Conservation (phyloP, 2,888 invertebrate genomes). For the Brachyopa scutellaris region DNA sequence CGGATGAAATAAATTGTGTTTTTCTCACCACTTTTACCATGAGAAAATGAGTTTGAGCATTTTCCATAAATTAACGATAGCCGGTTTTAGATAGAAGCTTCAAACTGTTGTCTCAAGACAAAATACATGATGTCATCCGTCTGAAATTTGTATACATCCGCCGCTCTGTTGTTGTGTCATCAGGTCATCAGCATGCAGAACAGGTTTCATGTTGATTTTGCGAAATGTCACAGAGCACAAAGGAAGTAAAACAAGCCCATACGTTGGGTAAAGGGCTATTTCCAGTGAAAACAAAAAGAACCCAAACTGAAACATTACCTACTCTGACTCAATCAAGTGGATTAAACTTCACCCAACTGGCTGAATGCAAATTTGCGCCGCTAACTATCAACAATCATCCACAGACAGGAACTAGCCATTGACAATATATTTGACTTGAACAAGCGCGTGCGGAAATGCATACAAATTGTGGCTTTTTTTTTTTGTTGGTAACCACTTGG, state of each 20-base stretch:
- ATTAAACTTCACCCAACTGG: conserved; percentile 20
- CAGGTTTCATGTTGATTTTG: conserved; percentile 47
- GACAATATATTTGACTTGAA: background rate
- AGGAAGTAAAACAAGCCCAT: conserved; percentile 27
- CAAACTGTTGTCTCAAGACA: conserved; percentile 20
- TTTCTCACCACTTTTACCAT: background rate
- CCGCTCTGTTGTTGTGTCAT: conserved; percentile 34
- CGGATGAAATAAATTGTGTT: too few relatives aligned
- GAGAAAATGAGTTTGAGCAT: background rate
- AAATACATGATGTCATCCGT: conserved; percentile 59
- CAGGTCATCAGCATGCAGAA: conserved; percentile 69
- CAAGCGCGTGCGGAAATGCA: conserved; percentile 44
- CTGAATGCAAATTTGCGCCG: conserved; percentile 14
- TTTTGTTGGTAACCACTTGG: background rate
- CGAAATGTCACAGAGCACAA: conserved; percentile 46
- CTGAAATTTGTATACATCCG: conserved; percentile 38
- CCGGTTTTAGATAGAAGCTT: background rate
- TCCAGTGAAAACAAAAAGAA: background rate
- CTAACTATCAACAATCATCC: conserved; percentile 13
- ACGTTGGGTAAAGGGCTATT: conserved; percentile 13
- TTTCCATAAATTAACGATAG: background rate
- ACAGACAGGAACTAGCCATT: conserved; percentile 39
- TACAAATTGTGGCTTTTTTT: conserved; percentile 15
- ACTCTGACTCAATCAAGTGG: conserved; percentile 35
- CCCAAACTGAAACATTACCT: conserved; percentile 7